A percentile compares a stretch with the other conserved stretches of the same genome.
Conservation (phyloP, 2,113 vertebrate genomes). For the Hydropotes inermis region DNA sequence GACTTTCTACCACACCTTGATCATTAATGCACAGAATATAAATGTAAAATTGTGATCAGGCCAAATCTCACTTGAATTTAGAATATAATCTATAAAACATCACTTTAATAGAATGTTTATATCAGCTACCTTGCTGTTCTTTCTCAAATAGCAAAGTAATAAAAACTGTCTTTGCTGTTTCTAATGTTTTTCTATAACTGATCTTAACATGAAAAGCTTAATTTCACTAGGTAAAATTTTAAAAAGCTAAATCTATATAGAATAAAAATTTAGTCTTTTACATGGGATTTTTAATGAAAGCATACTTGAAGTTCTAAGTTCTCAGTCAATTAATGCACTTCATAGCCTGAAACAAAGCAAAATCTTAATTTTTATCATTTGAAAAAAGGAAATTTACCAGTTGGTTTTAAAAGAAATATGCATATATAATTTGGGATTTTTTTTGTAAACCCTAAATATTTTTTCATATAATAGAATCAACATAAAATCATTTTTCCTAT, state of each 20-base stretch:
- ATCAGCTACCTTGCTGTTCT: background rate
- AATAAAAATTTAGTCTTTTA: background rate
- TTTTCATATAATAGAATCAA: background rate
- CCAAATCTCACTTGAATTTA: background rate
- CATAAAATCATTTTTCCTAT: background rate
- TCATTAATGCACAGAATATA: background rate
- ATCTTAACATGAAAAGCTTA: conserved; percentile 24
- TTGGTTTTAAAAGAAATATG: background rate
- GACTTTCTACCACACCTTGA: background rate
- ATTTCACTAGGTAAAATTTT: background rate
- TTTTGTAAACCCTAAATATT: background rate
- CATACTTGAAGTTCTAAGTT: background rate
- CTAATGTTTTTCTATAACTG: background rate
- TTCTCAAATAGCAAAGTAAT: background rate
- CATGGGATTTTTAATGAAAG: background rate
- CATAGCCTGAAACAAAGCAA: background rate
- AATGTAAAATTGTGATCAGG: background rate
- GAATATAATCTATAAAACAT: background rate
- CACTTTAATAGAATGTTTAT: background rate
- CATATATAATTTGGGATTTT: background rate
- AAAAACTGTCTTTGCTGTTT: background rate
- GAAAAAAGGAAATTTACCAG: background rate
- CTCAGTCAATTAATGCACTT: background rate
- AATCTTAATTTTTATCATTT: background rate
- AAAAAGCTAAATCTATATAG: background rate